phyloP scores from a whole-genome alignment of 2,113 vertebrate species.

The Falcunculus frontatus region DNA sequence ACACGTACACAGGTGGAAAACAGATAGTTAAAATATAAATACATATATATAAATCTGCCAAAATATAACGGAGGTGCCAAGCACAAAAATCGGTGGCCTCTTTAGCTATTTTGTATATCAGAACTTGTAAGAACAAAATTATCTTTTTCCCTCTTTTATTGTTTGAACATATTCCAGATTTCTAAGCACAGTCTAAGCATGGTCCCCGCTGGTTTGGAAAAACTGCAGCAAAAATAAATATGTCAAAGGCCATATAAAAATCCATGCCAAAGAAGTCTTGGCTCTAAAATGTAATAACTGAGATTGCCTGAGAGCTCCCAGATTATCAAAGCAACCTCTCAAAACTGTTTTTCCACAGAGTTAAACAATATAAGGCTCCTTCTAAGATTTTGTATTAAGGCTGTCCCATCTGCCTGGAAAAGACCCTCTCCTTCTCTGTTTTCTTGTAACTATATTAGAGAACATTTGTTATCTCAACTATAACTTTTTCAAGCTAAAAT shows the following conservation, averaged over 20 bases:
- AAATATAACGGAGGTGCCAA: neutral
- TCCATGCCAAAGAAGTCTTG: neutral
- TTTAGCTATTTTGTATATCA: neutral
- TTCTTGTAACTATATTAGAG: neutral
- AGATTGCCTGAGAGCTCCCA: neutral
- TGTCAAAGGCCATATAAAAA: slow-evolving; percentile 2
- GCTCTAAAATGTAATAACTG: neutral
- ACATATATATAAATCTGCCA: neutral
- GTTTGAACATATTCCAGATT: neutral
- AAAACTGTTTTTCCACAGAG: neutral
- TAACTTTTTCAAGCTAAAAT: neutral
- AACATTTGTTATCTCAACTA: neutral
- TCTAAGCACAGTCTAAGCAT: neutral
- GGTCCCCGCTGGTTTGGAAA: neutral
- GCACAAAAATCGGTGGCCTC: neutral
- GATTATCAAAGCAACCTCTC: neutral
- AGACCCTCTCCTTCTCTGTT: neutral
- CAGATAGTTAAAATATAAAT: neutral
- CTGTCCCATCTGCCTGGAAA: neutral
- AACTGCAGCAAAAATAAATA: slow-evolving; percentile 19
- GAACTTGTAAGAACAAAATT: neutral
- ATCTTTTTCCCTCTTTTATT: neutral
- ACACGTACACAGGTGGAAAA: neutral
- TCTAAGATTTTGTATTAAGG: neutral
- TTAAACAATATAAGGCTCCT: neutral